These are phyloP conservation scores for Atethmia centrago DNA, from an alignment of 2,888 invertebrate species.

Conservation along the genomic window DNA sequence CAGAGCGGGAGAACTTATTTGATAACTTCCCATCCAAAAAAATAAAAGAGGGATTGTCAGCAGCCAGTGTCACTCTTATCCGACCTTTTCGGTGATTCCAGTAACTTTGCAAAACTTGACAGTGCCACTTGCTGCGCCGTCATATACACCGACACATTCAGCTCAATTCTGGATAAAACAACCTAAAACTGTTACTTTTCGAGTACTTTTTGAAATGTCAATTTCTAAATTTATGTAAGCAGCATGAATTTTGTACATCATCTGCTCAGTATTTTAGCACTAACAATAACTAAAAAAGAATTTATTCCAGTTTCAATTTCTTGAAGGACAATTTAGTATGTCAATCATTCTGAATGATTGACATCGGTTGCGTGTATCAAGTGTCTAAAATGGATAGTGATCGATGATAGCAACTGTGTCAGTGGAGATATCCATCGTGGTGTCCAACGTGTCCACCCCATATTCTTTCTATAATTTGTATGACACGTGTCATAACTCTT, in stretches of 20 bases:
- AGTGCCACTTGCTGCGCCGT: too few relatives aligned
- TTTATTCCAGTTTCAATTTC: background rate
- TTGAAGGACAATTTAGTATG: conserved; percentile 20
- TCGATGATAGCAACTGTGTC: conserved; percentile 30
- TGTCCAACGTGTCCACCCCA: background rate
- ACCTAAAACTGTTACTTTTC: background rate
- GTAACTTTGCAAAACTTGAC: too few relatives aligned
- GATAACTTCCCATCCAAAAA: too few relatives aligned
- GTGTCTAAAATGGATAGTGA: conserved; percentile 32
- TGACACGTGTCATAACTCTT: background rate
- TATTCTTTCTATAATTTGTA: conserved; percentile 9
- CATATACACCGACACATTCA: background rate
- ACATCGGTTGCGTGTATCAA: conserved; percentile 23
- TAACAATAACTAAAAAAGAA: background rate
- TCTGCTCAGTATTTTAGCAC: background rate
- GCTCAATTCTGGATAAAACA: background rate
- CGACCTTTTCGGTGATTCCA: too few relatives aligned
- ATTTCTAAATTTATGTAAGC: background rate
- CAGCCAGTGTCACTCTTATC: too few relatives aligned
- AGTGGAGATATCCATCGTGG: conserved; percentile 2
- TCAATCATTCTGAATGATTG: conserved; percentile 45
- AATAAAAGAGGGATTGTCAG: too few relatives aligned
- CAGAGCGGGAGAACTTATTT: too few relatives aligned
- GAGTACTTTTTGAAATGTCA: background rate
- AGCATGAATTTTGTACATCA: background rate